These are phyloP conservation scores for Pocillopora meandrina DNA, from an alignment of 92 coral and sea anemone species.

Conservation along the genomic window DNA sequence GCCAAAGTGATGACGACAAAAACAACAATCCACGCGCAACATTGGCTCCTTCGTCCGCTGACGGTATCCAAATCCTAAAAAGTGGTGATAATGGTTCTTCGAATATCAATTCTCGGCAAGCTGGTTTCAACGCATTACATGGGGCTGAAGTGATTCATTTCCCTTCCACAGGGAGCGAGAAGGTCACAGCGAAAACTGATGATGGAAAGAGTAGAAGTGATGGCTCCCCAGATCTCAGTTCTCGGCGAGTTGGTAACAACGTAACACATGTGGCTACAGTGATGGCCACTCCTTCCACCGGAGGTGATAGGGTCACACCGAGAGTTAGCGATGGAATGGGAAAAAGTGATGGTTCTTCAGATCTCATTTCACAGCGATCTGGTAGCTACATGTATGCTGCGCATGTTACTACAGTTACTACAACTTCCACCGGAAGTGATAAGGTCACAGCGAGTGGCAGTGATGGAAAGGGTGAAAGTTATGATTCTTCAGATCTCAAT, in stretches of 20 bases:
- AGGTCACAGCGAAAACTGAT: neutral
- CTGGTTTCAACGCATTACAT: neutral
- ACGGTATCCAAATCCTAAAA: too few species aligned
- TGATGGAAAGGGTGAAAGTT: neutral
- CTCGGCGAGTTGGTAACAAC: too few species aligned
- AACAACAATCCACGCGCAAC: slow-evolving; percentile 19
- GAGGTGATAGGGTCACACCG: too few species aligned
- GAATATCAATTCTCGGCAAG: too few species aligned
- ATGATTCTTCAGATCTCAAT: neutral
- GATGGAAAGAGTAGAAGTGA: neutral
- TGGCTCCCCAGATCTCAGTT: neutral
- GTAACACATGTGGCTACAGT: neutral
- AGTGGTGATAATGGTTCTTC: too few species aligned
- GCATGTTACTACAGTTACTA: neutral
- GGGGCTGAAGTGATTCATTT: neutral
- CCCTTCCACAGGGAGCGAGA: neutral
- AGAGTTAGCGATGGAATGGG: too few species aligned
- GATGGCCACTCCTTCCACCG: neutral
- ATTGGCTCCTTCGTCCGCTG: neutral
- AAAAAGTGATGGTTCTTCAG: too few species aligned
- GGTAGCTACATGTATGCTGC: too few species aligned
- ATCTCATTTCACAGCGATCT: too few species aligned
- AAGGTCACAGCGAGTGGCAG: neutral
- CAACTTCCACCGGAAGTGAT: neutral
- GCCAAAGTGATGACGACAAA: slow-evolving; percentile 2